Conservation (phyloP, 2,888 invertebrate genomes). For the Actias luna region DNA sequence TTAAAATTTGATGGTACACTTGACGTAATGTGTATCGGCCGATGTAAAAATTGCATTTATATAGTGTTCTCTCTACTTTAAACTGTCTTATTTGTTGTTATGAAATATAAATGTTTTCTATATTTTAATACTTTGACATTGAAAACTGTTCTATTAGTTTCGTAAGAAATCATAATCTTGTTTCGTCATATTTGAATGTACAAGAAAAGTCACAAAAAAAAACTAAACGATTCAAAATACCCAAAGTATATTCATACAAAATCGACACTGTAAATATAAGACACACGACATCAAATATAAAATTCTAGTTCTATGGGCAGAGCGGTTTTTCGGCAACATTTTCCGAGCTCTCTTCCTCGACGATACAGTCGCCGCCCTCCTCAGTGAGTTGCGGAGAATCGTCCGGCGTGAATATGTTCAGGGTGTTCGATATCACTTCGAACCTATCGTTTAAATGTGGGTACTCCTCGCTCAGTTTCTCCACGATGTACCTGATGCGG, state of each 20-base stretch:
- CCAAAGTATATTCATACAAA: too few species aligned
- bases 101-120: too few species aligned
- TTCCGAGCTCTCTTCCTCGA: conserved; percentile 32
- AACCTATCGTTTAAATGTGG: conserved; percentile 77
- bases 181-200: too few species aligned
- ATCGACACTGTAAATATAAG: not conserved
- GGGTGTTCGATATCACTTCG: conserved; percentile 69
- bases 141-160: too few species aligned
- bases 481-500: conserved; percentile 80
- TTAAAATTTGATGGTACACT: too few species aligned
- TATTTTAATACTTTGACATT: too few species aligned
- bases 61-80: too few species aligned
- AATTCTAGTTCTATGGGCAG: conserved; percentile 27
- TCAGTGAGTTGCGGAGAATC: conserved; percentile 50
- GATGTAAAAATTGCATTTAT: too few species aligned
- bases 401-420: conserved; percentile 64
- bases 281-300: not conserved
- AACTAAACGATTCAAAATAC: not conserved
- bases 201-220: too few species aligned
- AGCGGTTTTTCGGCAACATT: conserved; percentile 53
- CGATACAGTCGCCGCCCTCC: conserved; percentile 28
- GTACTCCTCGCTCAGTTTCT: conserved; percentile 82
- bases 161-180: too few species aligned
- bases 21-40: too few species aligned
- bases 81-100: too few species aligned